Percentiles rank a stretch among this genome's conserved stretches.
Conservation (phyloP, 1,140 invertebrate species). For the Hylaeus anthracinus region DNA sequence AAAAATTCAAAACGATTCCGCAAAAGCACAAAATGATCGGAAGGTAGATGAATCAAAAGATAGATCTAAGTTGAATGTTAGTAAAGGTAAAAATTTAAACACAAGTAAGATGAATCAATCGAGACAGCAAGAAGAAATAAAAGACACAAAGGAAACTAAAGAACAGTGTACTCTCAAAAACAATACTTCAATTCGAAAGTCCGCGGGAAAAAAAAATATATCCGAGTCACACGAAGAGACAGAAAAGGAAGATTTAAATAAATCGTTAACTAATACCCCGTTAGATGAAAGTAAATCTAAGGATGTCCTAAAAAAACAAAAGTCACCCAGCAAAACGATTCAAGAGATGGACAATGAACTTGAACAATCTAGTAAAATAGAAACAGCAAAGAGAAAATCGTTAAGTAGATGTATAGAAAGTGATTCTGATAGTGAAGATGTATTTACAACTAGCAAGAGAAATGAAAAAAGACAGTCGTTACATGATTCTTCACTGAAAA, state of each 20-base stretch:
- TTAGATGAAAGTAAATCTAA: not conserved
- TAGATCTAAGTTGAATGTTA: not conserved
- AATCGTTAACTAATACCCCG: not conserved
- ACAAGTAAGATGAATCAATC: not conserved
- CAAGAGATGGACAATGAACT: not conserved
- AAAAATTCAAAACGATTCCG: conserved; percentile 9
- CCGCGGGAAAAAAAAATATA: not conserved
- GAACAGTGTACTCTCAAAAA: not conserved
- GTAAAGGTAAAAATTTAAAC: not conserved
- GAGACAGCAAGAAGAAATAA: not conserved
- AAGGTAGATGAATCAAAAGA: not conserved
- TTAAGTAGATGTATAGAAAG: conserved; percentile 11
- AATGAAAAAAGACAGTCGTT: conserved; percentile 2
- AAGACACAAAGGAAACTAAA: not conserved
- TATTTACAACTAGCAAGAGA: not conserved
- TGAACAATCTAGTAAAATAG: not conserved
- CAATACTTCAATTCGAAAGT: not conserved
- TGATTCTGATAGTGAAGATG: not conserved
- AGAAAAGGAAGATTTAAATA: not conserved
- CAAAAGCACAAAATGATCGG: not conserved
- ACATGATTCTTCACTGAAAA: conserved; percentile 20
- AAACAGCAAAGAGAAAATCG: conserved; percentile 10
- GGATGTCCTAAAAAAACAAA: not conserved
- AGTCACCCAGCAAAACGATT: not conserved
- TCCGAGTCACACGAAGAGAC: conserved; percentile 3